These are phyloP conservation scores for Prinia subflava DNA, from an alignment of 2,113 vertebrate genomes.

Conservation along the genomic window DNA sequence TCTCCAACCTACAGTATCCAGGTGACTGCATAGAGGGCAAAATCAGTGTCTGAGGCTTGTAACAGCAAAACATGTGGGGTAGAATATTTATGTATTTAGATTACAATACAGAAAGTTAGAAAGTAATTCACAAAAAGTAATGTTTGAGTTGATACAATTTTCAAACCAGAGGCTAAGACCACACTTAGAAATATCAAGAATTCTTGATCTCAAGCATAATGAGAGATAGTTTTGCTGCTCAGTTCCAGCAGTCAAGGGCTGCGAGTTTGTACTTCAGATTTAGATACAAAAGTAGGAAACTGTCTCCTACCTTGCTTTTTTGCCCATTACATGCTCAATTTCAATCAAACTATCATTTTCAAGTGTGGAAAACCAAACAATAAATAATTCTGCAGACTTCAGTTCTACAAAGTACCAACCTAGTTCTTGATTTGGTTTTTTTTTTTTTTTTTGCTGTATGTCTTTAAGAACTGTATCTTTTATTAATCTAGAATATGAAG, in stretches of 20 bases:
- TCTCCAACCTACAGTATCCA: neutral
- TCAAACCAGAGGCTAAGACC: neutral
- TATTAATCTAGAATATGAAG: neutral
- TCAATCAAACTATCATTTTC: neutral
- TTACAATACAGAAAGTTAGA: neutral
- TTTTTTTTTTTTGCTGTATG: neutral
- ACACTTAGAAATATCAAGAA: neutral
- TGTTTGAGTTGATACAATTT: neutral
- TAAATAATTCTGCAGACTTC: neutral
- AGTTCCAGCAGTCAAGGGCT: neutral
- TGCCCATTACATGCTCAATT: neutral
- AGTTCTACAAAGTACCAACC: neutral
- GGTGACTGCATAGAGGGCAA: neutral
- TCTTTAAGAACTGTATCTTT: neutral
- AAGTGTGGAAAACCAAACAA: neutral
- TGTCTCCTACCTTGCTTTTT: neutral
- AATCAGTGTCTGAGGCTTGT: neutral
- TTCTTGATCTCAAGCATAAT: neutral
- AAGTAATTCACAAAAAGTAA: neutral
- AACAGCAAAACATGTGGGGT: neutral
- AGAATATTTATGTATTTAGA: neutral
- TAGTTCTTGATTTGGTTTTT: neutral
- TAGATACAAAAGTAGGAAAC: neutral
- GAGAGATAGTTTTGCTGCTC: neutral
- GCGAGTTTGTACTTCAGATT: neutral